Conservation (phyloP, 2,113 vertebrate genomes). For the Coturnix japonica region DNA sequence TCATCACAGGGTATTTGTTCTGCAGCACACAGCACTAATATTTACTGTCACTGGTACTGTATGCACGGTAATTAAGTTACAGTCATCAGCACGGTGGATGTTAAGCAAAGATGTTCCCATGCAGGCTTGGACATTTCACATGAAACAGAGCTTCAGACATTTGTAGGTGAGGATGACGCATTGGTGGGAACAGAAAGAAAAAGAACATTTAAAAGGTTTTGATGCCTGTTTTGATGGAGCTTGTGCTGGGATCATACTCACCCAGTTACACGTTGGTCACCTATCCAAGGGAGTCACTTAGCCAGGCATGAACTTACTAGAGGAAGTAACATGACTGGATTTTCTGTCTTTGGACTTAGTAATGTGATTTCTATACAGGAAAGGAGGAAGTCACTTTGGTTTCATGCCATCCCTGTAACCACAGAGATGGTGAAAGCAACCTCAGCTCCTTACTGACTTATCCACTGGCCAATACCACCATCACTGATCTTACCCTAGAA, state of each 20-base stretch:
- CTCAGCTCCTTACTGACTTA: background rate
- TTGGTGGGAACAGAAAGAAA: background rate
- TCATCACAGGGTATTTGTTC: slow-evolving; percentile 66
- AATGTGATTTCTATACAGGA: background rate
- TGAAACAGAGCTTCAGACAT: background rate
- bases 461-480: background rate
- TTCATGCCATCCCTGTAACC: background rate
- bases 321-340: background rate
- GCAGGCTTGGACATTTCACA: background rate
- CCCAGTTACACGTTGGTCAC: background rate
- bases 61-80: slow-evolving; percentile 52
- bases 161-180: background rate
- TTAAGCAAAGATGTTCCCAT: slow-evolving; percentile 36
- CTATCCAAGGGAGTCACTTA: background rate
- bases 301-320: background rate
- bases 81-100: background rate
- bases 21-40: slow-evolving; percentile 64
- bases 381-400: background rate
- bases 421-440: background rate
- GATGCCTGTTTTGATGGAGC: background rate
- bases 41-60: slow-evolving; percentile 56
- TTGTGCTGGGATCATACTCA: background rate
- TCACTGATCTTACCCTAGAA: background rate
- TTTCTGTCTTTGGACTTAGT: background rate
- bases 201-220: background rate